phyloP scores from a whole-genome alignment of 2,797 vertebrate species.

The Neostethus bicornis region DNA sequence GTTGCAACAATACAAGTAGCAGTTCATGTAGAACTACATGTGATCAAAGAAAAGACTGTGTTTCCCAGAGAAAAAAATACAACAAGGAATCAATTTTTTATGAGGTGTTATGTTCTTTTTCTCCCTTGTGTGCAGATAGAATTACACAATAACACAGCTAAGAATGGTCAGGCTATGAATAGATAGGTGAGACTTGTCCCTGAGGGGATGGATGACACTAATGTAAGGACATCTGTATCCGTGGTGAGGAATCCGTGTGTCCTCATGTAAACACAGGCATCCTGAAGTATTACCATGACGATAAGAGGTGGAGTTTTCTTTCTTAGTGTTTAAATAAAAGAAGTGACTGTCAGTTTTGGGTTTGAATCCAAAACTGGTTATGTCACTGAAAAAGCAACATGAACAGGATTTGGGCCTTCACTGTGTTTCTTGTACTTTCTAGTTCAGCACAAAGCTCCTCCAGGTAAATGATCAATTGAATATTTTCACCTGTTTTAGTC shows the following conservation, averaged over 20 bases:
- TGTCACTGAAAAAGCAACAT: constrained; percentile 28
- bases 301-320: constrained; percentile 45
- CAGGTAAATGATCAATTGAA: constrained; percentile 37
- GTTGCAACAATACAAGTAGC: too few species aligned
- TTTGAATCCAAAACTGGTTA: not conserved
- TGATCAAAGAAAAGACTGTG: too few species aligned
- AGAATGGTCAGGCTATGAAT: constrained; percentile 43
- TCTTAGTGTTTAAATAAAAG: not conserved
- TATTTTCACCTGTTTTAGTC: not conserved
- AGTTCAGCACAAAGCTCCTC: constrained; percentile 32
- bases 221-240: constrained; percentile 14
- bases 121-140: constrained; percentile 9
- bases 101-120: constrained; percentile 10
- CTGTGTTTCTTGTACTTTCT: constrained; percentile 30
- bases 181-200: constrained; percentile 47
- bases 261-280: constrained; percentile 4
- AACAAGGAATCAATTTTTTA: too few species aligned
- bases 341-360: not conserved
- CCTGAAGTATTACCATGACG: not conserved
- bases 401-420: constrained; percentile 43
- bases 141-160: constrained; percentile 18
- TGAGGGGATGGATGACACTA: constrained; percentile 42
- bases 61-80: too few species aligned
- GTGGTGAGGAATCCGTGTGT: constrained; percentile 30
- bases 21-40: too few species aligned